Evolutionary conservation across 1,140 invertebrate genomes (phyloP), one percentile per base, ranked within the genome.

Genomic region (Hetaerina americana): DNA sequence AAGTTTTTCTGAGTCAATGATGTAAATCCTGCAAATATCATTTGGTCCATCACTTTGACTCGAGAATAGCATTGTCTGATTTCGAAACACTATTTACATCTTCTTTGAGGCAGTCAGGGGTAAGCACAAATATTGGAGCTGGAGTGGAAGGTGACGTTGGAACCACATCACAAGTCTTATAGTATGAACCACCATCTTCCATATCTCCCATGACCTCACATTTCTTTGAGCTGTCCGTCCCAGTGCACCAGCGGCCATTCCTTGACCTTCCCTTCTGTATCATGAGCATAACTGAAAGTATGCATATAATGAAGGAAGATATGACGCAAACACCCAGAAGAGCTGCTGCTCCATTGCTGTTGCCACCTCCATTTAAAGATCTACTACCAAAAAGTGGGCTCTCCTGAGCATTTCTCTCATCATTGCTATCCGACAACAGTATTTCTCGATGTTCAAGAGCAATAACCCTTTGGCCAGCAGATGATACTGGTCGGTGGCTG

Each of bases 251-350:
- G 5, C 74, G 74, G 40, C 75, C 75, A 10, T 73, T 73, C 27
- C 75, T 76, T n/a, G 77, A 76, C 12, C 74, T 75, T 26, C 77
- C 76, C 31, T 73, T 76, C 15, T 90, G 81, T 79, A 90, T 86
- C 10, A 90, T 81, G 5, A 90, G 79, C 40, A 57, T 12, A 18
- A 90, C 84, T 12, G 87, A 84, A 22, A 91, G 79, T 57, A 88
- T 87, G 77, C 87, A 88, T 74, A 91, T 89, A 69, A 90, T 83
- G 76, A 90, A 90, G 12, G 88, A 88, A 27, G 88, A 89, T 0
- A 87, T 86, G 0, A 87, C 87, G 5, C 86, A 88, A 26, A 90
- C 80, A 5, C 90, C 87, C 70, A 91, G 85, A 5, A 89, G 83
- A 18, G 88, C 87, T 76, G 90, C 87, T 76, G 90, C 87, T 78